Evolutionary conservation across 2,113 vertebrate genomes (phyloP), one percentile per base, ranked within the genome.

Genomic region (Anolis sagrei): DNA sequence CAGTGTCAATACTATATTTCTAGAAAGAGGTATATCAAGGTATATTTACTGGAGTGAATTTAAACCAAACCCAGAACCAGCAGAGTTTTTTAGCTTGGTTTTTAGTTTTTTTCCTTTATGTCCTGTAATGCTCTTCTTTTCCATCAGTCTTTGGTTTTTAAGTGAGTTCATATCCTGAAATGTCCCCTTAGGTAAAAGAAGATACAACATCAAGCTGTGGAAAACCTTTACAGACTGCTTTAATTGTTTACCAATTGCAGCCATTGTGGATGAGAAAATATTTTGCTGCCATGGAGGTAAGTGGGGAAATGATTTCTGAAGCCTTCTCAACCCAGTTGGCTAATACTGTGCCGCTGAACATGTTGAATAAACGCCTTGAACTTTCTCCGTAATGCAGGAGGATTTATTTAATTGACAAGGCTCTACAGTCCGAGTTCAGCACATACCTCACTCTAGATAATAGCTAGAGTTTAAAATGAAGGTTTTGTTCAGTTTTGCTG

Each of bases 141-240:
- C 19, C 62, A 5, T 7, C 66, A 4, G 13, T 7, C 1, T 44
- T 29, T 32, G 29, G 1, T 29, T 64, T 36, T 14, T 44, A 75
- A 75, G 27, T 34, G 64, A n/a, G 32, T 61, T 72, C 18, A 44
- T 58, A 11, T 4, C 0, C 44, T 64, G 19, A 66, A 76, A 86
- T 93, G 18, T 90, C 64, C 84, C 79, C 86, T 36, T 91, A 99
- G 98, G 98, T 97, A 99, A 99, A 97, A 97, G 98, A 97, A 97
- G 98, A 95, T 99, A 99, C 89, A 99, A 99, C 87, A 99, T 99
- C 95, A 99, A 99, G 92, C 97, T 99, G 82, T 99, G 98, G 98
- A 99, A 99, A 95, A 99, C 98, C 23, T 99, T 99, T 95, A 99
- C 98, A 85, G 98, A 99, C 94, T 99, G 98, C 95, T 99, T 99